Evolutionary conservation across 2,888 invertebrate species (phyloP).

Genomic region (Acleris laterana): DNA sequence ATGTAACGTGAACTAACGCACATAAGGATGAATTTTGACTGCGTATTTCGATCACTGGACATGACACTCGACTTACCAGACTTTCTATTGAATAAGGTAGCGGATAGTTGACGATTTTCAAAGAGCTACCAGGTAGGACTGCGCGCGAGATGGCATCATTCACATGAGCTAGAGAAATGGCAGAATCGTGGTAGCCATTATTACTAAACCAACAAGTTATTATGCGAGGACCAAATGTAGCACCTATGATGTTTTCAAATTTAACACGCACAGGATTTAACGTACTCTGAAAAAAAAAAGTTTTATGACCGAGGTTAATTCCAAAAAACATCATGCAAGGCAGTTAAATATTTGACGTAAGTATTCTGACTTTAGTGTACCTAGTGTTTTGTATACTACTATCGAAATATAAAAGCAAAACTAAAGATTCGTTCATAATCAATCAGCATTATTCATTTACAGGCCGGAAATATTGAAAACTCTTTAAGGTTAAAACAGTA

Average conservation of each 20-base stretch:
- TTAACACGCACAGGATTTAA: slow-evolving; percentile 70
- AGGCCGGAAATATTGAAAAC: too few relatives aligned
- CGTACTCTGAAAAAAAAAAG: slow-evolving; percentile 54
- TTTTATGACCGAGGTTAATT: too few relatives aligned
- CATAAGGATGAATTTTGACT: neutral
- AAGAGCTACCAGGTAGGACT: slow-evolving; percentile 67
- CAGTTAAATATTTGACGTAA: too few relatives aligned
- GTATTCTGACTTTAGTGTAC: too few relatives aligned
- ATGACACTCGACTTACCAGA: slow-evolving; percentile 67
- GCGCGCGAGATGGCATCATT: slow-evolving; percentile 86
- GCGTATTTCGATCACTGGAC: neutral
- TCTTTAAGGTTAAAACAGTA: too few relatives aligned
- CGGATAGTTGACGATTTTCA: slow-evolving; percentile 87
- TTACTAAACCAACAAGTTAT: slow-evolving; percentile 91
- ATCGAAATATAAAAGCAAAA: too few relatives aligned
- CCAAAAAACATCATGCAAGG: too few relatives aligned
- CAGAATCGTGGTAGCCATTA: slow-evolving; percentile 90
- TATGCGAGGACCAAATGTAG: slow-evolving; percentile 73
- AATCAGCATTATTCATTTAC: too few relatives aligned
- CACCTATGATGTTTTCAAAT: slow-evolving; percentile 83
- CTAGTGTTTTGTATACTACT: too few relatives aligned
- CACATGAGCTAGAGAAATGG: slow-evolving; percentile 86
- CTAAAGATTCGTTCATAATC: too few relatives aligned
- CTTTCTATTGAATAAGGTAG: slow-evolving; percentile 87
- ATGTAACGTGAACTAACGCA: too few relatives aligned